Base-by-base conservation (phyloP, 2,113 vertebrate genomes). In the Aix galericulata region DNA sequence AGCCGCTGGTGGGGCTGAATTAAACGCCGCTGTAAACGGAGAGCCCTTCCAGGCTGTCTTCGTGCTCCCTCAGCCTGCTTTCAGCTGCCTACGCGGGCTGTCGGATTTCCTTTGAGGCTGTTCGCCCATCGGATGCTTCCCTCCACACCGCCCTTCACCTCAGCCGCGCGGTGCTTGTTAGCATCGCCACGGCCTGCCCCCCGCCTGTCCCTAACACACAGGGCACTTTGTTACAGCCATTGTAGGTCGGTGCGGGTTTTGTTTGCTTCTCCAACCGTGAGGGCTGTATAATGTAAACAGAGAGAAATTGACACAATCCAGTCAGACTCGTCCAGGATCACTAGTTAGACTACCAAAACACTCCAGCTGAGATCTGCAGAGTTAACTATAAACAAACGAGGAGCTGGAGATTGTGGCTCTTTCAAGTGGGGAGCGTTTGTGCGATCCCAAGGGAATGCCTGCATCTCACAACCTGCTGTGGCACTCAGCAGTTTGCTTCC, bases 261-360 rank as follows among this genome's bases (percentile, higher is more conserved):
- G 66, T 72, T 94, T 94, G 66, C 74, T 62, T 56, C 72, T 68
- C 44, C 80, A 68, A 31, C 31, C 53, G 3, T 53, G 58, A 80
- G 58, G 53, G 29, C 59, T 67, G 40, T 62, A 63, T 83, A 83
- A 94, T 77, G 81, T 78, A 89, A 95, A 89, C 91, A 91, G 68
- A 29, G 79, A 58, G 8, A 82, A 48, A 86, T 42, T 82, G 62
- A 81, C 73, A 31, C 11, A n/a, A 94, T 88, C 92, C 66, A 89
- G 94, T 95, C 53, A 42, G 82, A 91, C 95, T 66, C 81, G 93
- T 92, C 76, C 17, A 66, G 62, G 89, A 82, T 86, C 77, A 32
- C 72, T 86, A 68, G 79, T 78, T 88, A 94, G 94, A 91, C 69
- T 73, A 91, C 74, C 67, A 87, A 91, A 96, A 91, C 89, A 77